Evolutionary conservation across 2,888 invertebrate species (phyloP), one percentile per base, ranked within the genome.

Genomic region (Eupithecia dodoneata): DNA sequence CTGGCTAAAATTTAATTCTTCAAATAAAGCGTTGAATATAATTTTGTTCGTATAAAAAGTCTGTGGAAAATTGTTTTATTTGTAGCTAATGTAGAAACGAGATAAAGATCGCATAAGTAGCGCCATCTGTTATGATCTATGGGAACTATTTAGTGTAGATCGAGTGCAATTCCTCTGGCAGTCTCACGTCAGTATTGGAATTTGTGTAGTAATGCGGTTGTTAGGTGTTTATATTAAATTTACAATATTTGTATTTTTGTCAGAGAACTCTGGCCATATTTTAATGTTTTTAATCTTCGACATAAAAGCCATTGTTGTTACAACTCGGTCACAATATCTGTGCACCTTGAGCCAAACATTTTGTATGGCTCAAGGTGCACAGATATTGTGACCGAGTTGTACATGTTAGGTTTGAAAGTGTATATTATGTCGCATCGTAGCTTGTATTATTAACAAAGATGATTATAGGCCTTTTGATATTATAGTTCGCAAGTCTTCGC

Each of bases 71-170:
- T 18, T 15, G 6, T 66, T 71, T 73, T 18, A 71, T 55, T 75
- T 15, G 67, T 59, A 12, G 30, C 47, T 52, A 15, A 66, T 49
- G 15, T 44, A 52, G 5, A 42, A 45, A 44, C 47, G n/a, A 7
- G 15, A 13, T 0, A 9, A 47, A 47, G 6, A 76, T 75, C 69
- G 55, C 47, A 12, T 41, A 69, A 49, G 41, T 44, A 75, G 41
- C 73, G 82, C 76, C 82, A 82, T 80, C 82, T 82, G 45, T 78
- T 75, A 73, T 77, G 80, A 79, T 80, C 76, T 63, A 79, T 74
- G 15, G 55, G 71, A 77, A 63, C 18, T 72, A 79, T 49, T 72
- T 67, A 15, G 41, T 66, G 66, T 42, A 18, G n/a, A n/a, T 7
- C 2, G 55, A 15, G 15, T 41, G 42, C 18, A 6, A 71, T 52